Base-by-base conservation (phyloP, 2,113 vertebrate species). In the Phoenicopterus ruber region DNA sequence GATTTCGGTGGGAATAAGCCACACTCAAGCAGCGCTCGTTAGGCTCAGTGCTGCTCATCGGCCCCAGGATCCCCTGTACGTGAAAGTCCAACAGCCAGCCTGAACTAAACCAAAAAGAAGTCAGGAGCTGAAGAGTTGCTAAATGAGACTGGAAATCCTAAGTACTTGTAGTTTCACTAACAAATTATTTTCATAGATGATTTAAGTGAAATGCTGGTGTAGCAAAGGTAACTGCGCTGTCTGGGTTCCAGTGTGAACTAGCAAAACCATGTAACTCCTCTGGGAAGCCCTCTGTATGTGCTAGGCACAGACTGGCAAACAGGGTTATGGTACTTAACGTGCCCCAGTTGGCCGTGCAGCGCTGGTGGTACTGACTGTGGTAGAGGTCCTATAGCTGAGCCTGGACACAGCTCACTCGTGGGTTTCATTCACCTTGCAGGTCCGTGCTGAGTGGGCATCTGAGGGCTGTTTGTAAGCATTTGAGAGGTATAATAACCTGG, bases 21-120 rank as follows among this genome's bases (percentile, higher is more conserved):
- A 19, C 19, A 47, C 6, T 63, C 47, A 31, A 47, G 52, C 25
- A 47, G n/a, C 1, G 1, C 47, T 86, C 0, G 0, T 76, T 76
- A 36, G 74, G 31, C n/a, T 78, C 47, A 22, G 65, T 54, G 54
- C 29, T 88, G 62, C 34, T 69, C 13, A 1, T 20, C 70, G 32
- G 14, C 57, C 66, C 11, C 25, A 42, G 46, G 38, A 25, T 32
- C 54, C 3, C 20, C 24, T 7, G 17, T 32, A 12, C 4, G 0
- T 57, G 22, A 29, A 92, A 81, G 63, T 62, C 52, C 55, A 69
- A 6, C 55, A 72, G 54, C 40, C 55, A 82, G 4, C 58, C 55
- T 83, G 49, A 72, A 25, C 69, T 47, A 66, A 90, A 78, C 3
- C 10, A 55, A 62, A 67, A 86, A 31, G 36, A 11, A 25, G 2